Conservation (phyloP, 2,888 invertebrate species). For the Pherbina coryleti region DNA sequence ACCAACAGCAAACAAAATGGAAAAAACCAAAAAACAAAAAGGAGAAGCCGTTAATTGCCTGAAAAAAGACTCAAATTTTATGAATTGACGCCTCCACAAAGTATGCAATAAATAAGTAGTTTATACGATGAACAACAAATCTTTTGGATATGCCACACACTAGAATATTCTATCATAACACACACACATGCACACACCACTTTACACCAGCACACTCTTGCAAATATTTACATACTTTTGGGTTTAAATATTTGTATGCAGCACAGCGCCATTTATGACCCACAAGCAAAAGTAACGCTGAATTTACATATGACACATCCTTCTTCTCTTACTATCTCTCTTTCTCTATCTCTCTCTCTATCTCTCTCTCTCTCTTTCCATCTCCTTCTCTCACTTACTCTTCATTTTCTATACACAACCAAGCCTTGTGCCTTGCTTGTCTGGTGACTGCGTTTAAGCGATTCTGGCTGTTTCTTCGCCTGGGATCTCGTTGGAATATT, state of each 20-base stretch:
- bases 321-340: background rate
- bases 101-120: constrained; percentile 3
- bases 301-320: too few species aligned
- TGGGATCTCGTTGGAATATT: too few species aligned
- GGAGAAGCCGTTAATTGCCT: too few species aligned
- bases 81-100: background rate
- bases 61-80: background rate
- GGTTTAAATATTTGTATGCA: too few species aligned
- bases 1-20: too few species aligned
- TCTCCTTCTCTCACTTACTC: background rate
- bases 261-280: background rate
- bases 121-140: background rate
- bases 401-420: background rate
- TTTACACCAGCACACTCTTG: background rate
- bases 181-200: background rate
- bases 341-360: background rate
- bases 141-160: background rate
- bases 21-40: too few species aligned
- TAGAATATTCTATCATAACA: background rate
- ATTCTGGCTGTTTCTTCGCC: too few species aligned
- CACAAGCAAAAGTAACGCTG: background rate
- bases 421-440: background rate
- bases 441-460: background rate
- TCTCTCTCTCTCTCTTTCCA: background rate
- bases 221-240: background rate